A percentile compares a stretch with the other conserved stretches of the same genome.
These are phyloP conservation scores for Chaetogeoica ovagalla DNA, from an alignment of 2,888 invertebrate genomes.

Conservation along the genomic window DNA sequence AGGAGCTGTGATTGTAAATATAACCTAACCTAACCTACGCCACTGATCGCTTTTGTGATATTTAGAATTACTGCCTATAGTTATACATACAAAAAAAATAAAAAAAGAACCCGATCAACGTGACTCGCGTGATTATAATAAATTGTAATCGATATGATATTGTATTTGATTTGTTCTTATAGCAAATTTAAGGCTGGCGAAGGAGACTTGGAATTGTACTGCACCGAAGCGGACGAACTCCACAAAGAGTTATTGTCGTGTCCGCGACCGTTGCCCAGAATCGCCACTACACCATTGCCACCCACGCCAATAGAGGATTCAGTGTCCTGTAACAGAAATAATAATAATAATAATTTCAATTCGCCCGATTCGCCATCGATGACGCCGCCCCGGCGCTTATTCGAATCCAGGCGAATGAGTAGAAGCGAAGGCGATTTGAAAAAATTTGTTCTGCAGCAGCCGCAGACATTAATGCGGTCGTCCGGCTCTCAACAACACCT, in stretches of 20 bases:
- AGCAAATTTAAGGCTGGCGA: slow-evolving; percentile 64
- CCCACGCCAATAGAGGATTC: slow-evolving; percentile 53
- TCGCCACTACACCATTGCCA: slow-evolving; percentile 55
- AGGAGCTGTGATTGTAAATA: too few species aligned
- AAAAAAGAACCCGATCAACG: too few species aligned
- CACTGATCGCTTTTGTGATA: too few species aligned
- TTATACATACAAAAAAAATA: too few species aligned
- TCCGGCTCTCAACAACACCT: slow-evolving; percentile 49
- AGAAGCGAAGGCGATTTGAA: slow-evolving; percentile 63
- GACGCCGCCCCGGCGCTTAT: slow-evolving; percentile 54
- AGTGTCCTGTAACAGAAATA: too few species aligned
- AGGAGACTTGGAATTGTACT: slow-evolving; percentile 63
- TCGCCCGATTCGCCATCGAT: slow-evolving; percentile 33
- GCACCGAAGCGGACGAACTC: slow-evolving; percentile 61
- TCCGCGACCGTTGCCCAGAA: slow-evolving; percentile 54
- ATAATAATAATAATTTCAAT: too few species aligned
- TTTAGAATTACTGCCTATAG: too few species aligned
- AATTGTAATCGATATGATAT: too few species aligned
- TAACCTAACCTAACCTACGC: too few species aligned
- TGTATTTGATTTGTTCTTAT: slow-evolving; percentile 54
- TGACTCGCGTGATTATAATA: too few species aligned
- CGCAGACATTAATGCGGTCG: slow-evolving; percentile 25
- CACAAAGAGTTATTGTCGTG: slow-evolving; percentile 60
- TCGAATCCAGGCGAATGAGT: slow-evolving; percentile 60
- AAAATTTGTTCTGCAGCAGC: slow-evolving; percentile 52